Conservation (phyloP, 2,888 invertebrate genomes). For the Drosophila prolongata region DNA sequence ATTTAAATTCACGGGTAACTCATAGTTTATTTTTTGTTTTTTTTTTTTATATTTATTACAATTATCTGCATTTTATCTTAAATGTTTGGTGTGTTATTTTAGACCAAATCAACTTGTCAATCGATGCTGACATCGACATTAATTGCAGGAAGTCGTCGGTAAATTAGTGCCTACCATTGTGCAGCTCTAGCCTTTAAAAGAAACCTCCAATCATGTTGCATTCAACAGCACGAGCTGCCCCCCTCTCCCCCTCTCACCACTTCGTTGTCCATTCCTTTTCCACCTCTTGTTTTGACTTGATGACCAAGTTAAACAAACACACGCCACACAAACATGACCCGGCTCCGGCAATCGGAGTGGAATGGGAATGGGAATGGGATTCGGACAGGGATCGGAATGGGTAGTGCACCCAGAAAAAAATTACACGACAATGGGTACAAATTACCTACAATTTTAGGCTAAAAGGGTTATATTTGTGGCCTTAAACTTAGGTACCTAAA, state of each 20-base stretch:
- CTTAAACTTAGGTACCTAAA: too few relatives aligned
- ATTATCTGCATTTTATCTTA: neutral
- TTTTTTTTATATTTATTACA: too few relatives aligned
- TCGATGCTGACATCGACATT: conserved; percentile 11
- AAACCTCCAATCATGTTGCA: conserved; percentile 30
- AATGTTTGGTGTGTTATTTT: neutral
- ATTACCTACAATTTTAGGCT: too few relatives aligned
- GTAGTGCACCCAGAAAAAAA: neutral
- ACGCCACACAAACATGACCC: conserved; percentile 34
- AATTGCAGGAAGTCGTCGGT: conserved; percentile 10
- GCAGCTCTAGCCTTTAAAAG: conserved; percentile 5
- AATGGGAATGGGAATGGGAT: neutral
- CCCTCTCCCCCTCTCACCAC: neutral
- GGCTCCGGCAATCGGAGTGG: conserved; percentile 6
- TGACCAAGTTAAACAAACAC: conserved; percentile 47
- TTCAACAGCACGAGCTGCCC: conserved; percentile 14
- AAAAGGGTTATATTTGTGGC: too few relatives aligned
- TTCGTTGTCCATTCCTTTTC: conserved; percentile 3
- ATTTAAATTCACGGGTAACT: too few relatives aligned
- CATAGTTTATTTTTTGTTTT: too few relatives aligned
- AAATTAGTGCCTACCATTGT: conserved; percentile 1
- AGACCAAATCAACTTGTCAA: conserved; percentile 8
- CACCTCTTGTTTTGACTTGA: conserved; percentile 45
- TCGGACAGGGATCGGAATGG: neutral
- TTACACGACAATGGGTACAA: too few relatives aligned